Base-by-base conservation (phyloP, 2,797 vertebrate species). In the Neoniphon sammara region DNA sequence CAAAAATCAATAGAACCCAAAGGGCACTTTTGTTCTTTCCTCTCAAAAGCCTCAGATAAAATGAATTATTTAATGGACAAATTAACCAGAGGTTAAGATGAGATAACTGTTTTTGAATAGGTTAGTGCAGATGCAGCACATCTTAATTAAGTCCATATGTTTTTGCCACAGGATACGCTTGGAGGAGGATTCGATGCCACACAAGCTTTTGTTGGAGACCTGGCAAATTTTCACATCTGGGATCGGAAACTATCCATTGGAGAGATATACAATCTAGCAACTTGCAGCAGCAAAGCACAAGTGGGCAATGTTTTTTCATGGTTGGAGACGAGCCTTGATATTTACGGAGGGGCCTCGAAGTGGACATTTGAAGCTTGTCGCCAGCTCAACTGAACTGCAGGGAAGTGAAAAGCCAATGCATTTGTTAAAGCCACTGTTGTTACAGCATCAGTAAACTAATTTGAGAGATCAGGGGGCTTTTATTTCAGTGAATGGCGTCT, bases 191-290 rank as follows among this genome's bases (percentile, higher is more conserved):
- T 98, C 20, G 98, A 99, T 0, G 98, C 98, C 86, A 99, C 97
- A 0, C 98, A 99, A 81, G 98, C 98, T 0, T 99, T 99, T 15
- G 92, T 99, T 14, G 98, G 98, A 3, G 96, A 99, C 89, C 90
- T 99, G 89, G 96, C 97, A 7, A 98, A 99, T 69, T 97, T 99
- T 90, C 96, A 98, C 93, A 95, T 99, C 93, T 99, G 98, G 98
- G 97, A 99, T 88, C 93, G 97, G 44, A 97, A 97, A 90, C 94
- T 99, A 83, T 96, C 95, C 2, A 93, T 96, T 0, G 97, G 94
- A 6, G 98, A 99, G 91, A 96, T 98, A 78, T 98, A 98, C 88
- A 95, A 95, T 85, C 93, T 99, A 78, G 96, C 98, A 10, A 98
- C 97, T 2, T 99, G 98, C 96, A 98, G 96, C 93, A 93, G 93